Percentiles rank a stretch among this genome's conserved stretches.
These are phyloP conservation scores for Etia nguti DNA, from an alignment of 2,113 vertebrate genomes.

Conservation along the genomic window DNA sequence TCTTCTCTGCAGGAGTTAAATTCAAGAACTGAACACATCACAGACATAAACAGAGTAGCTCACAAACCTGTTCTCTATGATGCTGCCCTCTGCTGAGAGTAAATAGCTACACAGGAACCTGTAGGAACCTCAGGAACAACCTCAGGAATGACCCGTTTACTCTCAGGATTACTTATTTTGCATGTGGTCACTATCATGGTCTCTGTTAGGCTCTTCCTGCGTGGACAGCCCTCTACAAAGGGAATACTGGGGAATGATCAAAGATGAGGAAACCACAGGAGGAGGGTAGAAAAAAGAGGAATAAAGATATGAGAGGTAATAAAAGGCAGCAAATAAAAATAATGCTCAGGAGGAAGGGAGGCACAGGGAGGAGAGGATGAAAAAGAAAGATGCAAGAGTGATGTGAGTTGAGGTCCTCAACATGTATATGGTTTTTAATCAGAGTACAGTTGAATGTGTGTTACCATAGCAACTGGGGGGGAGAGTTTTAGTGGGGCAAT, in stretches of 20 bases:
- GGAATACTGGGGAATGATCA: neutral
- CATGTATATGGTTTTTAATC: neutral
- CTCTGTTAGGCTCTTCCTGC: neutral
- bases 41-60: neutral
- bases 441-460: neutral
- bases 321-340: neutral
- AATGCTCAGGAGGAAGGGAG: neutral
- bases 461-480: slow-evolving; percentile 35
- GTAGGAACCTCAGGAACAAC: neutral
- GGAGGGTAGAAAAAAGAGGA: neutral
- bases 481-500: slow-evolving; percentile 6
- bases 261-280: neutral
- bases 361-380: neutral
- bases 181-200: neutral
- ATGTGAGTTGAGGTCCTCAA: neutral
- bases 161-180: neutral
- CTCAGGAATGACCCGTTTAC: neutral
- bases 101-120: neutral
- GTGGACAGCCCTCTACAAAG: neutral
- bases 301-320: neutral
- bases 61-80: neutral
- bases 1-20: neutral
- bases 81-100: neutral
- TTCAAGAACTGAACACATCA: neutral
- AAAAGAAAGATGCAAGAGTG: neutral